Evolutionary conservation across 2,113 vertebrate species (phyloP).

Genomic region (Pitta sordida): DNA sequence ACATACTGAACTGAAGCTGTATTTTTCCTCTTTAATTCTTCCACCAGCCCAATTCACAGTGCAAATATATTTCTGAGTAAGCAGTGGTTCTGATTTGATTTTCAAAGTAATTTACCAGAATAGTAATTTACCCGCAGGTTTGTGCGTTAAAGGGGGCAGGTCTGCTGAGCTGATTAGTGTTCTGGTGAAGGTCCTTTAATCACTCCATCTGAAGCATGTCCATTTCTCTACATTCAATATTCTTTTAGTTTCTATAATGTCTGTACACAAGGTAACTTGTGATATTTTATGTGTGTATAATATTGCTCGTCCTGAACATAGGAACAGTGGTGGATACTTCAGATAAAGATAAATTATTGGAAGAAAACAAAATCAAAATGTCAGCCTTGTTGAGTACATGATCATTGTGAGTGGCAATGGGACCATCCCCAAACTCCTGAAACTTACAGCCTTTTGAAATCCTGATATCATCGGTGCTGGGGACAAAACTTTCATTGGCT

Average conservation of each 20-base stretch:
- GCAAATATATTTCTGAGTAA: neutral
- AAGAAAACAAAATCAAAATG: neutral
- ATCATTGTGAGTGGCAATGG: neutral
- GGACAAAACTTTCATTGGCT: neutral
- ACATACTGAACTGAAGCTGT: neutral
- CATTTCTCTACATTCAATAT: neutral
- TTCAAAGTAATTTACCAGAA: neutral
- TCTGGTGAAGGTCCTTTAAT: neutral
- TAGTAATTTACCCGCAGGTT: neutral
- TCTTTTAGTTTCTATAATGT: neutral
- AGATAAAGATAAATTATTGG: neutral
- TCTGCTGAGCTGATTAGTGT: neutral
- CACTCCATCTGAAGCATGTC: neutral
- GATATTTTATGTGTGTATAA: neutral
- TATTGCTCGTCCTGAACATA: neutral
- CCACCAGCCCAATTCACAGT: neutral
- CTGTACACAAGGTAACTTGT: neutral
- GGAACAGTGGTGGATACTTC: neutral
- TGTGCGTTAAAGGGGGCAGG: neutral
- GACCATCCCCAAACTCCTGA: neutral
- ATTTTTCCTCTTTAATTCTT: neutral
- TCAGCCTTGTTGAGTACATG: neutral
- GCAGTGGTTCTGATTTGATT: neutral
- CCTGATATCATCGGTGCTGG: neutral
- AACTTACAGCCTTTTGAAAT: neutral